phyloP scores from a whole-genome alignment of 2,113 vertebrate species.

The Sylvietta virens region DNA sequence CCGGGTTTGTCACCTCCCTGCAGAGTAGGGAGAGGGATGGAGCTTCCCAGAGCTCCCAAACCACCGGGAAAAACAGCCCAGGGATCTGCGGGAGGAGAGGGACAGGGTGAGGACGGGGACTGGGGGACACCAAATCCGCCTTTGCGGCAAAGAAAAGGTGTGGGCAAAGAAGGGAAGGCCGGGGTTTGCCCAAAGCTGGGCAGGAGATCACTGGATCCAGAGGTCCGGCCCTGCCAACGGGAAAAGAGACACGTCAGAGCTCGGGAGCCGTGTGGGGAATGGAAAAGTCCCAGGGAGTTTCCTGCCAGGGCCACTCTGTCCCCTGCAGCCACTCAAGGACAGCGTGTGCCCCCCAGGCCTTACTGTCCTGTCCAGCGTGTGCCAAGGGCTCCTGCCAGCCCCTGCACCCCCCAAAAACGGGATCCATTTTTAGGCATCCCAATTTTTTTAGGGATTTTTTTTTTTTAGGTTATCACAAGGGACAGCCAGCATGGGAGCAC shows the following conservation, averaged over 20 bases:
- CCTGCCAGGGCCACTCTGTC: background rate
- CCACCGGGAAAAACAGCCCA: fast-evolving
- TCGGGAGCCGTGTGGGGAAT: background rate
- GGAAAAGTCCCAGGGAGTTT: conserved; percentile 25
- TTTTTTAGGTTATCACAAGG: no score
- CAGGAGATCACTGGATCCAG: background rate
- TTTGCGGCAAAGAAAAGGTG: background rate
- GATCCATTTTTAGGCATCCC: background rate
- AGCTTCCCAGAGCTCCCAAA: background rate
- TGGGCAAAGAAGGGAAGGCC: background rate
- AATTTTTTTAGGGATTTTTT: no score
- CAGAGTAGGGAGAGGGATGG: background rate
- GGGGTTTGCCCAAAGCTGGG: background rate
- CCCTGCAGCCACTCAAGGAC: background rate
- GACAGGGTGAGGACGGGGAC: background rate
- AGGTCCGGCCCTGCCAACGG: background rate
- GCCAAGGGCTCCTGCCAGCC: background rate
- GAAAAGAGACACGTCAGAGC: background rate
- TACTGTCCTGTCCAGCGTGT: fast-evolving
- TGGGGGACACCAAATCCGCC: background rate
- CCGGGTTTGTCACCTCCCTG: background rate
- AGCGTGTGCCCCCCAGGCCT: background rate
- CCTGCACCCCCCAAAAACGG: fast-evolving
- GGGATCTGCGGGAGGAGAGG: background rate
- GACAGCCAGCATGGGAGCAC: fast-evolving